Evolutionary conservation across 2,797 vertebrate species (phyloP).

Genomic region (Silurus lanzhouensis): DNA sequence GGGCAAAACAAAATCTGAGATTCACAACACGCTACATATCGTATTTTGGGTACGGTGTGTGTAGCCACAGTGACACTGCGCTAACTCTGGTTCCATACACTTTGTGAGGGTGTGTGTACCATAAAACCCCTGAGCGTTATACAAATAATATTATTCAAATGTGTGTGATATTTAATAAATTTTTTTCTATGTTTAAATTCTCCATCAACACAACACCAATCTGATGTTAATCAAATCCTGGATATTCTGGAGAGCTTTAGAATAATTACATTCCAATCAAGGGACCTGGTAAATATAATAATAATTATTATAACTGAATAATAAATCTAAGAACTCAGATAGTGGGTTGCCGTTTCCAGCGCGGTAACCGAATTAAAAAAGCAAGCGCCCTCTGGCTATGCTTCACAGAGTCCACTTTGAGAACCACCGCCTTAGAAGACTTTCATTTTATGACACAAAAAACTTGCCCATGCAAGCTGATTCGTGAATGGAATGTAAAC

Average conservation of each 20-base stretch:
- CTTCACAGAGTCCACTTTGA: neutral
- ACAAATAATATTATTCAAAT: neutral
- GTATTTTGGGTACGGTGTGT: no score
- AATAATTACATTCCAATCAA: neutral
- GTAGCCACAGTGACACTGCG: no score
- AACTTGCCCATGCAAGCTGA: neutral
- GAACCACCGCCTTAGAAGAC: neutral
- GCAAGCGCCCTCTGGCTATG: neutral
- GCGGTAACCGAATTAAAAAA: constrained; percentile 9
- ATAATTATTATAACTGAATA: constrained; percentile 3
- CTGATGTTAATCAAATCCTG: neutral
- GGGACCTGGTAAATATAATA: neutral
- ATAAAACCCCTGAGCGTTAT: no score
- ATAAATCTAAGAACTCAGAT: neutral
- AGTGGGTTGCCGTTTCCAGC: neutral
- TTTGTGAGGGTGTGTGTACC: no score
- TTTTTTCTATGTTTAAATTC: neutral
- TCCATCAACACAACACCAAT: no score
- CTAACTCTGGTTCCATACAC: no score
- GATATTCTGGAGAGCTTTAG: neutral
- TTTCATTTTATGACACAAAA: neutral
- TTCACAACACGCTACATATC: no score
- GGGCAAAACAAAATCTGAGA: no score
- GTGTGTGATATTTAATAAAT: neutral
- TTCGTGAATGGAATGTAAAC: neutral